Base-by-base conservation (phyloP, 2,888 invertebrate genomes). In the Rhimphoctona megacephalus region DNA sequence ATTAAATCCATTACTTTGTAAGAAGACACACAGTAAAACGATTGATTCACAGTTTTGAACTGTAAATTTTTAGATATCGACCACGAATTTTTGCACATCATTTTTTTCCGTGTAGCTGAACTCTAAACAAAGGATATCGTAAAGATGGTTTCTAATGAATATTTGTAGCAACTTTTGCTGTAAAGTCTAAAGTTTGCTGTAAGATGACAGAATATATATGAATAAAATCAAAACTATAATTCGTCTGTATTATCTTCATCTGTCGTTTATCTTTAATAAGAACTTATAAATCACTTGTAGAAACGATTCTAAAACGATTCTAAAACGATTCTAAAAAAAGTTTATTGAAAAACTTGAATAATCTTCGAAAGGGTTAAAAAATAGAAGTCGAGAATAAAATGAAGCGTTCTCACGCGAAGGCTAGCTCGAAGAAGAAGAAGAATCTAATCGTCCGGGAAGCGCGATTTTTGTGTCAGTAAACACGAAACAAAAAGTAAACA, bases 371-470 rank as follows among this genome's bases (percentile, higher is more conserved):
- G 49, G 49, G n/a, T 72, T 72, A 36, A 54, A 8, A 52, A 72
- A 25, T 49, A 22, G 25, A 19, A 11, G 8, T 52, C 33, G 19
- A 22, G 17, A 72, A 52, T 33, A 69, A 57, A 0, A 25, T 25
- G 2, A 3, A 39, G n/a, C 52, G 39, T 66, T 54, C 43, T 69
- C 78, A 79, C 78, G 78, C 78, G 39, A 79, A 39, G 54, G 52
- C 54, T 39, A 6, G 25, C 19, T 39, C 66, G 11, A 66, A 49
- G n/a, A 57, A 49, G 25, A 9, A 66, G 17, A 78, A 49, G 52
- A 36, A 78, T 78, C 36, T 36, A 52, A 36, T 76, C 22, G 52
- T 67, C 49, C 39, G 25, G 5, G 30, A 14, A 33, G 46, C n/a
- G 25, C 33, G 46, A 33, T 67, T 78, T 36, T 52, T 52, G 67